A percentile compares a stretch with the other conserved stretches of the same genome.
Evolutionary conservation across 2,888 invertebrate species (phyloP).

Genomic region (Calameuta idolon): DNA sequence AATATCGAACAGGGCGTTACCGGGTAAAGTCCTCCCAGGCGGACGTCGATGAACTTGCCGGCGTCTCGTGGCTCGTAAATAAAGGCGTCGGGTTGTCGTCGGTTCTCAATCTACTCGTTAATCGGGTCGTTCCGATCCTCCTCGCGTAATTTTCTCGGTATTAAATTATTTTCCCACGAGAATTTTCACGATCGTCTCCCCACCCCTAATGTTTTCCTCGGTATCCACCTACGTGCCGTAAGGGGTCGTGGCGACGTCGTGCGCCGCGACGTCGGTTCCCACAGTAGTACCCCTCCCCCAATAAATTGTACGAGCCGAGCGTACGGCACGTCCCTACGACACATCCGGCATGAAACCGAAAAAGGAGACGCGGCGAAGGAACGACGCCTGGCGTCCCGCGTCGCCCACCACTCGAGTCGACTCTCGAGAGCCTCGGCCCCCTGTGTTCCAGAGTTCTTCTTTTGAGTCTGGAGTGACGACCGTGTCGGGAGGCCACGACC

Average conservation of each 20-base stretch:
- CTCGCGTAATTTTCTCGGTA: background rate
- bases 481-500: background rate
- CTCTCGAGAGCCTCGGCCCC: background rate
- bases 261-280: background rate
- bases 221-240: background rate
- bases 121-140: background rate
- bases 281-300: conserved; percentile 17
- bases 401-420: background rate
- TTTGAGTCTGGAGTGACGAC: conserved; percentile 2
- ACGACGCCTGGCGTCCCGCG: conserved; percentile 9
- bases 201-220: background rate
- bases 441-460: conserved; percentile 5
- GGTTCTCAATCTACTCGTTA: background rate
- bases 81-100: background rate
- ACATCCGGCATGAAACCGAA: conserved; percentile 42
- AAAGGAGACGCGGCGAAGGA: conserved; percentile 30
- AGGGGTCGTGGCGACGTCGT: background rate
- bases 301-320: conserved; percentile 41
- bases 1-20: background rate
- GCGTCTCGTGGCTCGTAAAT: background rate
- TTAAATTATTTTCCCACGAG: conserved; percentile 4
- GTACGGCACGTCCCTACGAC: conserved; percentile 41
- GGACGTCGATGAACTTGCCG: background rate
- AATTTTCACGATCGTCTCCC: background rate
- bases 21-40: background rate